Evolutionary conservation across 1,140 invertebrate genomes (phyloP).

Genomic region (Aphis craccivora): DNA sequence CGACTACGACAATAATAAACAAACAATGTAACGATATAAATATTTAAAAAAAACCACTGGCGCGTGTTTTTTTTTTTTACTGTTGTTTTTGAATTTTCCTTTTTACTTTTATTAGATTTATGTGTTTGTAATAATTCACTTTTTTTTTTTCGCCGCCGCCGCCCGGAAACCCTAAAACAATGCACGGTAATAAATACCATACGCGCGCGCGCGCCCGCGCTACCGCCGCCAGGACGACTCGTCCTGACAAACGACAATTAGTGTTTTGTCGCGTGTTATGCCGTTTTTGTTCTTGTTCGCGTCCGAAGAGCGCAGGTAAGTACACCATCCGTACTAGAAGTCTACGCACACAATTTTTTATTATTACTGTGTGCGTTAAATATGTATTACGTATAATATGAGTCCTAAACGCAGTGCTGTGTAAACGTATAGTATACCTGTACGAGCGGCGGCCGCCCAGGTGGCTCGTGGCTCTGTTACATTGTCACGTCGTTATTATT

Average conservation of each 20-base stretch:
- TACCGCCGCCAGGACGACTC: not conserved
- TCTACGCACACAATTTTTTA: not conserved
- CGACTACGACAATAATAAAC: not conserved
- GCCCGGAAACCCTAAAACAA: constrained; percentile 52
- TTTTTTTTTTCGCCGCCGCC: not conserved
- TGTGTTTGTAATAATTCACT: constrained; percentile 40
- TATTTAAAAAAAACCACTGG: not conserved
- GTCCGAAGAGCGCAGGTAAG: not conserved
- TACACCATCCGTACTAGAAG: not conserved
- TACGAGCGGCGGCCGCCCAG: not conserved
- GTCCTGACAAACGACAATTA: constrained; percentile 28
- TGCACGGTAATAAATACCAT: constrained; percentile 44
- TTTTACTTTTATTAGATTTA: constrained; percentile 47
- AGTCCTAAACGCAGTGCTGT: not conserved
- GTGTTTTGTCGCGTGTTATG: constrained; percentile 45
- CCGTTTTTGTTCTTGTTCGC: constrained; percentile 54
- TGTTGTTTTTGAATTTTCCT: not conserved
- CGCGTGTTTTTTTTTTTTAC: not conserved
- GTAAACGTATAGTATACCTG: not conserved
- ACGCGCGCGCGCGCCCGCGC: not conserved
- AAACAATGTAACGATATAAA: not conserved
- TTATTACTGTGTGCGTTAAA: not conserved
- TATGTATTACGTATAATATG: not conserved
- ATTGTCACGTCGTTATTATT: not conserved
- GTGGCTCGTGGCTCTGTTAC: constrained; percentile 30